Evolutionary conservation across 2,113 vertebrate genomes (phyloP).

Genomic region (Ameiurus melas): DNA sequence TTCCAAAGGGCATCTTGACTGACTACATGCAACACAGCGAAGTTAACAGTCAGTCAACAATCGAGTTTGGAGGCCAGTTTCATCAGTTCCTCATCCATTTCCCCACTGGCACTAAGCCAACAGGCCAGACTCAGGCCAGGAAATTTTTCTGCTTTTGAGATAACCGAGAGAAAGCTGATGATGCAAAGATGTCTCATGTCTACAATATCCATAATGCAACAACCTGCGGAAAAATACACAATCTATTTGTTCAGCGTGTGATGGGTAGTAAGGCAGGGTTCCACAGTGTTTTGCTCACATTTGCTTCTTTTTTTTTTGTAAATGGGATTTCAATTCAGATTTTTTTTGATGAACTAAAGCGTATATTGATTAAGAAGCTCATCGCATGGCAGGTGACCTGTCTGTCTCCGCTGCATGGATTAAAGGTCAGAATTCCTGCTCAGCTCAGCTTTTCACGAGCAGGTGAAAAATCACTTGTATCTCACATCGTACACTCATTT

Average conservation of each 20-base stretch:
- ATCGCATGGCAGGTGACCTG: not conserved
- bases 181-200: conserved; percentile 33
- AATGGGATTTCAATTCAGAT: not conserved
- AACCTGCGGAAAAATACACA: not conserved
- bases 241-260: not conserved
- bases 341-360: not conserved
- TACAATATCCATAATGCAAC: conserved; percentile 23
- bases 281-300: not conserved
- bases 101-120: conserved; percentile 39
- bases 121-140: conserved; percentile 15
- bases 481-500: not conserved
- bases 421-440: not conserved
- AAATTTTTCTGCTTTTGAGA: conserved; percentile 22
- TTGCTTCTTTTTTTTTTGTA: not conserved
- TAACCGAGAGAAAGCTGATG: conserved; percentile 37
- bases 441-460: not conserved
- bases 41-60: conserved; percentile 28
- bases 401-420: not conserved
- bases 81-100: conserved; percentile 38
- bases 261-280: not conserved
- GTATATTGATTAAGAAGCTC: conserved; percentile 22
- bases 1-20: not conserved
- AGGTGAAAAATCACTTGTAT: not conserved
- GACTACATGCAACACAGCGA: conserved; percentile 11
- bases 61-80: conserved; percentile 13